Conservation (phyloP, 2,888 invertebrate species). For the Neuroscelio doddi region DNA sequence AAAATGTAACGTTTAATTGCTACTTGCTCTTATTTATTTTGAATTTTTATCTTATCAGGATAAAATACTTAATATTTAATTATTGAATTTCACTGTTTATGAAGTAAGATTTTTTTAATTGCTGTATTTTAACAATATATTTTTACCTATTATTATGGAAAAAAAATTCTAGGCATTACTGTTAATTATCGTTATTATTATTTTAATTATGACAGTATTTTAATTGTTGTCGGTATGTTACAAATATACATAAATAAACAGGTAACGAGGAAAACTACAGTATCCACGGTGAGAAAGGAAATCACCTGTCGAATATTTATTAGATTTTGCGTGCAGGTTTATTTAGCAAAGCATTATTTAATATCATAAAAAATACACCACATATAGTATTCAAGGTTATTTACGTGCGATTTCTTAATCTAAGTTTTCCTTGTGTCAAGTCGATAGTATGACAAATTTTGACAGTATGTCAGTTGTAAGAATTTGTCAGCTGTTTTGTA, state of each 20-base stretch:
- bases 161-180: no score
- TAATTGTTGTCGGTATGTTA: no score
- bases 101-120: no score
- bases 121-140: no score
- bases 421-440: slow-evolving; percentile 4
- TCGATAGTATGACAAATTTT: background rate
- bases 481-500: slow-evolving; percentile 3
- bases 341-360: background rate
- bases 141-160: no score
- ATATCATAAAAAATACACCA: background rate
- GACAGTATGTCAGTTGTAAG: slow-evolving; percentile 25
- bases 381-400: slow-evolving; percentile 4
- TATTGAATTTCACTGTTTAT: no score
- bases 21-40: no score
- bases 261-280: background rate
- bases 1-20: no score
- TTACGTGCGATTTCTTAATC: slow-evolving; percentile 9
- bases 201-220: no score
- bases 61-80: no score
- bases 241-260: background rate
- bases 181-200: no score
- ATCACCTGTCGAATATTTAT: background rate
- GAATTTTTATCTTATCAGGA: no score
- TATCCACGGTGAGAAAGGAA: background rate
- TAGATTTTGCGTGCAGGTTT: background rate